Conservation (phyloP, 2,113 vertebrate genomes). For the Lates calcarifer region DNA sequence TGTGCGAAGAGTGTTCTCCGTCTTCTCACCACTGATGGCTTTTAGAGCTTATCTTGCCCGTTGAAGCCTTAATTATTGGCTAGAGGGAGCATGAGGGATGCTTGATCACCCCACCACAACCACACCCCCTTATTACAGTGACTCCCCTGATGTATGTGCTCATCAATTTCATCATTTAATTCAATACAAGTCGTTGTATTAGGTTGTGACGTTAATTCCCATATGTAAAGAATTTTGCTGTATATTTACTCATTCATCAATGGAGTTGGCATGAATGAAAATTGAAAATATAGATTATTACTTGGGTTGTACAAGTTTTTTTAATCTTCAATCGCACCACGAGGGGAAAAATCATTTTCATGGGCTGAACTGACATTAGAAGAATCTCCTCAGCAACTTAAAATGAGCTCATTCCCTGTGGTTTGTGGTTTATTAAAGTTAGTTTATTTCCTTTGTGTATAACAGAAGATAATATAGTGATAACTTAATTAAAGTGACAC, state of each 20-base stretch:
- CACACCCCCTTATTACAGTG: neutral
- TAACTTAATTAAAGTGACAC: neutral
- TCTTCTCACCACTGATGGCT: neutral
- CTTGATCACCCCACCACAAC: neutral
- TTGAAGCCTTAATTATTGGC: neutral
- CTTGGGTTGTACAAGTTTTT: too few relatives aligned
- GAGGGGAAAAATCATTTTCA: too few relatives aligned
- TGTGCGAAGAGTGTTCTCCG: too few relatives aligned
- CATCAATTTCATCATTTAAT: neutral
- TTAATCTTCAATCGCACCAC: too few relatives aligned
- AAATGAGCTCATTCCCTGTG: neutral
- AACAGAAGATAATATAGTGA: neutral
- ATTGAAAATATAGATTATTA: too few relatives aligned
- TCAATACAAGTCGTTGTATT: neutral
- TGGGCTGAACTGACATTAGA: neutral
- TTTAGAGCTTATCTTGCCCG: neutral
- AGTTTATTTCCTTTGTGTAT: neutral
- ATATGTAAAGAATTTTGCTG: neutral
- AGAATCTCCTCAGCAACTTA: neutral
- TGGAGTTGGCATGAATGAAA: neutral
- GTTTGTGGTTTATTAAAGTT: neutral
- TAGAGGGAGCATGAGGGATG: neutral
- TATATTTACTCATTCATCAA: neutral
- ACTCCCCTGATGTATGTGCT: neutral
- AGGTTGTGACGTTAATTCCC: neutral